These are phyloP conservation scores for Genyomyrus donnyi DNA, from an alignment of 2,113 vertebrate species.

Conservation along the genomic window DNA sequence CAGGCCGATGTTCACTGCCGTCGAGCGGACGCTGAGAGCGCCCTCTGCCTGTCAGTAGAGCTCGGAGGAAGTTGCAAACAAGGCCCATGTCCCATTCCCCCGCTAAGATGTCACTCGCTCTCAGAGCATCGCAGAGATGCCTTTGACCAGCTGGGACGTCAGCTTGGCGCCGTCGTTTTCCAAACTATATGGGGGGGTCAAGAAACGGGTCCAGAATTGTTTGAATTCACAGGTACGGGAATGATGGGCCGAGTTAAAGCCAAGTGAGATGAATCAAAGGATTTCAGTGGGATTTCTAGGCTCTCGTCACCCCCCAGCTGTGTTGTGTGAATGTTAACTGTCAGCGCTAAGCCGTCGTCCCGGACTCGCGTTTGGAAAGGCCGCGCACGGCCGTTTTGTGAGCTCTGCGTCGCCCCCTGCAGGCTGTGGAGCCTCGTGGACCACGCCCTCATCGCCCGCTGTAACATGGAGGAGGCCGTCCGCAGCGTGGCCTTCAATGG, in stretches of 20 bases:
- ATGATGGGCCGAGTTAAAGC: neutral
- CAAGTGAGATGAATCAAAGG: neutral
- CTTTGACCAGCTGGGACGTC: neutral
- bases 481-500: conserved; percentile 86
- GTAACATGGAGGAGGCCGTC: conserved; percentile 92
- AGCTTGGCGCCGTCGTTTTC: neutral
- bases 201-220: neutral
- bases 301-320: neutral
- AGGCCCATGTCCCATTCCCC: neutral
- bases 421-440: conserved; percentile 92
- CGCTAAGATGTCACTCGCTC: neutral
- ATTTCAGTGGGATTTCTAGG: neutral
- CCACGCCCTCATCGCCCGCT: conserved; percentile 87
- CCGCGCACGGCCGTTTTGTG: neutral
- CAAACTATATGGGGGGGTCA: neutral
- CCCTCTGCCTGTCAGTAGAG: neutral
- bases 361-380: neutral
- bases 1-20: neutral
- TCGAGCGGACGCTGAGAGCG: neutral
- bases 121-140: neutral
- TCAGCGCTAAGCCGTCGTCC: neutral
- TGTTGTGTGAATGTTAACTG: neutral
- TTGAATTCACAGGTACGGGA: neutral
- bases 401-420: neutral
- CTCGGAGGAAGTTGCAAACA: neutral